Base-by-base conservation (phyloP, 2,113 vertebrate genomes). In the Geococcyx californianus region DNA sequence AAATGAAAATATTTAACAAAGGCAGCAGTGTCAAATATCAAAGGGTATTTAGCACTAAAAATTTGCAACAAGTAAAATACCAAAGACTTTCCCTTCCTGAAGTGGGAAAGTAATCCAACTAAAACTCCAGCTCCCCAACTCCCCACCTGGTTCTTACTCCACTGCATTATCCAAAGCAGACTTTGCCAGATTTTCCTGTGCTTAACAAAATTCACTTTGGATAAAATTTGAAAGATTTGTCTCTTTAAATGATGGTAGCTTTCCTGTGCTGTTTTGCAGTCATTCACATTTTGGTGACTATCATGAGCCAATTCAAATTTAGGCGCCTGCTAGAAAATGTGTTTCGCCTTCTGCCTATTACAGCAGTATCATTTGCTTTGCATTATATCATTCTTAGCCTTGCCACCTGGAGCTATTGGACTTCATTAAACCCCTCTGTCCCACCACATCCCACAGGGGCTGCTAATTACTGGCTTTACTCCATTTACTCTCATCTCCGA, bases 381-480 rank as follows among this genome's bases (percentile, higher is more conserved):
- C 96, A 95, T 97, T 85, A 89, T 95, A 90, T 75, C 84, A 49
- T 70, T 94, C 97, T 97, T 93, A 97, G 97, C 88, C 91, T 95
- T 93, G 91, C 97, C 98, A 98, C 98, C 98, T 98, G 97, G 97
- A 98, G 96, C 97, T 95, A 49, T n/a, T 90, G 96, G 95, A 91
- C 96, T 98, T 98, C 96, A 97, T 97, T 97, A 98, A 97, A 94
- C 63, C 92, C 97, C 96, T 97, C 97, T 96, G 97, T 98, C 97
- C 96, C 97, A 97, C 82, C 82, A 90, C 95, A 97, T 98, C 98
- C 98, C 98, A 97, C 56, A 84, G 98, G 98, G 97, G 83, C 94
- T 86, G 95, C 98, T 98, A 99, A 99, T 99, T 98, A 98, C 97
- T 98, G 97, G 97, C 97, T 97, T 92, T n/a, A 93, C 97, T 98